Evolutionary conservation across 2,888 invertebrate genomes (phyloP), one percentile per base, ranked within the genome.

Genomic region (Cerastis leucographa): DNA sequence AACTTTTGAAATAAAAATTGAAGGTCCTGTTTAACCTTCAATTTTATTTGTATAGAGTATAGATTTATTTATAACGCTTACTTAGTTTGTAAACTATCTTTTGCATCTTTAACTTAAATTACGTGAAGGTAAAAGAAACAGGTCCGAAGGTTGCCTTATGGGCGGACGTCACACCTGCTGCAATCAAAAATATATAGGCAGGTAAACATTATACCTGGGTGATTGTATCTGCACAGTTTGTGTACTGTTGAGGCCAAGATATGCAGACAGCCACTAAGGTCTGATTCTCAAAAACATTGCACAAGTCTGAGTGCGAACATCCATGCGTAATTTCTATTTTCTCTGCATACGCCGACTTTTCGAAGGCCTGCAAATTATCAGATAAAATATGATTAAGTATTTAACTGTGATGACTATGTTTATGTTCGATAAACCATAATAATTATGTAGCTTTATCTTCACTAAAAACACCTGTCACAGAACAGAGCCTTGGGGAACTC

Each of bases 281-380:
- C 70, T 92, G 78, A 9, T 93, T 92, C 44, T 95, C 95, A 78
- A 96, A 96, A 71, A 96, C 87, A 81, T 95, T 95, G 82, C 96
- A 96, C 40, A 96, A 84, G 75, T 96, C 96, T 17, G 96, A 93
- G 78, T 94, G 90, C 0, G 93, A 89, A 77, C 94, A 94, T 22
- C 94, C 96, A 80, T 94, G 92, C 11, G 91, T 89, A 54, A 96
- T 95, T 74, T 95, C 94, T 9, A 92, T 87, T 86, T 92, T 95
- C 85, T 96, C 95, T 65, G 82, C 79, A 68, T 91, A 88, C 1
- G 90, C 79, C 22, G 91, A 91, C 29, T 93, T 89, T 72, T 89
- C 82, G 42, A 96, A 84, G 49, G 95, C 96, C 96, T 96, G 85
- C 64, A 54, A 73, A 70, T 78, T 29, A 64, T 66, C 51, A 64